phyloP scores from a whole-genome alignment of 2,888 invertebrate genomes.

The Syrphus vitripennis region DNA sequence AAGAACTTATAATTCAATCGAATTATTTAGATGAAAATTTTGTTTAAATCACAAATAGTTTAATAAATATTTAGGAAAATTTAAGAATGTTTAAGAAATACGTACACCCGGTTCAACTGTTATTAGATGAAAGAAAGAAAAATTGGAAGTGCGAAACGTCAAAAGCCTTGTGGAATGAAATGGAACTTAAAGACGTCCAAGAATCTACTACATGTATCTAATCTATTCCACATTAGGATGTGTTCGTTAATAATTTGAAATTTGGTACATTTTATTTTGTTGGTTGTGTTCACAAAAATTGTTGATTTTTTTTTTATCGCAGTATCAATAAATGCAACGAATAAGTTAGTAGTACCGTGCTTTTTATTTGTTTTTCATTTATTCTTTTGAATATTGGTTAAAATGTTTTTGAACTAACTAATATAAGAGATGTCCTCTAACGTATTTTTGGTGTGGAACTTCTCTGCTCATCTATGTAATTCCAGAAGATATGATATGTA shows the following conservation, averaged over 20 bases:
- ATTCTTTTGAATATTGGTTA: no score
- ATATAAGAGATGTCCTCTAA: no score
- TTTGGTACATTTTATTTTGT: background rate
- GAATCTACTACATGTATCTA: conserved; percentile 13
- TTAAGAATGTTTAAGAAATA: conserved; percentile 45
- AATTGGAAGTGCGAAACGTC: conserved; percentile 5
- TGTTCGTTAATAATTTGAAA: background rate
- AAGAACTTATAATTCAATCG: background rate
- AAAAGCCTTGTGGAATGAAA: background rate
- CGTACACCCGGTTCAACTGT: conserved; percentile 76
- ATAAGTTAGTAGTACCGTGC: no score
- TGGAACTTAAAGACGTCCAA: background rate
- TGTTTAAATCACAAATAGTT: conserved; percentile 12
- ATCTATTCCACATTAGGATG: no score
- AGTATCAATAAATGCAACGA: no score
- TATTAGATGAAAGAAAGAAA: conserved; percentile 77
- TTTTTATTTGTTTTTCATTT: no score
- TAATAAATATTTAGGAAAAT: background rate
- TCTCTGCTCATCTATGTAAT: no score
- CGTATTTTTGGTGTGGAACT: no score
- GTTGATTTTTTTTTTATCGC: no score
- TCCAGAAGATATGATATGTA: no score
- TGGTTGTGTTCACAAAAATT: background rate
- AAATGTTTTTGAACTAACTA: no score
- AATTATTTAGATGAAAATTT: conserved; percentile 4